Conservation (phyloP, 2,113 vertebrate genomes). For the Madoqua kirkii region DNA sequence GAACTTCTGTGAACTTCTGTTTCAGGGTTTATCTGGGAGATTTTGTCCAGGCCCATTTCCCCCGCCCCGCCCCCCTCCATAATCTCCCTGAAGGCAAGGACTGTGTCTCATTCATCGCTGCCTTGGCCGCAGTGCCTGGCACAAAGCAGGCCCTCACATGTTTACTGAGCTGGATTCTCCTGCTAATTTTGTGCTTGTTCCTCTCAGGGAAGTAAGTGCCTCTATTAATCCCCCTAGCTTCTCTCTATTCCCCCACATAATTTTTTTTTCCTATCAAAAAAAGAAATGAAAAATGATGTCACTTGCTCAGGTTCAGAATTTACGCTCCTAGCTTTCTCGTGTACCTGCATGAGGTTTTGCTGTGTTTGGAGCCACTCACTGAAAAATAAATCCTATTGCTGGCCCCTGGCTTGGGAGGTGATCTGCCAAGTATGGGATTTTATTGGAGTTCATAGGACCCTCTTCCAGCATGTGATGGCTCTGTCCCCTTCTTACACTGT, state of each 20-base stretch:
- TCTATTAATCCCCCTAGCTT: background rate
- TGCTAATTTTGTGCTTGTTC: background rate
- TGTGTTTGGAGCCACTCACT: background rate
- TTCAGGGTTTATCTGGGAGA: background rate
- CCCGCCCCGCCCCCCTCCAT: rapidly evolving
- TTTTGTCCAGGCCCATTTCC: background rate
- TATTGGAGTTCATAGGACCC: background rate
- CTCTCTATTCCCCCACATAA: background rate
- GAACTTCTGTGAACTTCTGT: background rate
- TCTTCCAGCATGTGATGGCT: background rate
- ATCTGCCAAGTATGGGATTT: background rate
- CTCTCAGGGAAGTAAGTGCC: background rate
- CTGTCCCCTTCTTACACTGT: background rate
- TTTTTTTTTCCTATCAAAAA: background rate
- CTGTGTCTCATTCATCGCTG: background rate
- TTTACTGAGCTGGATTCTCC: background rate
- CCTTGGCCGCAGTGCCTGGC: background rate
- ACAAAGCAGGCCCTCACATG: background rate
- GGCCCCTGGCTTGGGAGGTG: background rate
- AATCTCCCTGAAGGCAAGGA: background rate
- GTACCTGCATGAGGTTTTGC: background rate
- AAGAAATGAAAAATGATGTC: background rate
- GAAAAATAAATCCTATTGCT: background rate
- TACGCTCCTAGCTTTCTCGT: background rate
- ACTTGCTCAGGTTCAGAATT: background rate